Conservation (phyloP, 2,113 vertebrate genomes). For the Colaptes auratus region DNA sequence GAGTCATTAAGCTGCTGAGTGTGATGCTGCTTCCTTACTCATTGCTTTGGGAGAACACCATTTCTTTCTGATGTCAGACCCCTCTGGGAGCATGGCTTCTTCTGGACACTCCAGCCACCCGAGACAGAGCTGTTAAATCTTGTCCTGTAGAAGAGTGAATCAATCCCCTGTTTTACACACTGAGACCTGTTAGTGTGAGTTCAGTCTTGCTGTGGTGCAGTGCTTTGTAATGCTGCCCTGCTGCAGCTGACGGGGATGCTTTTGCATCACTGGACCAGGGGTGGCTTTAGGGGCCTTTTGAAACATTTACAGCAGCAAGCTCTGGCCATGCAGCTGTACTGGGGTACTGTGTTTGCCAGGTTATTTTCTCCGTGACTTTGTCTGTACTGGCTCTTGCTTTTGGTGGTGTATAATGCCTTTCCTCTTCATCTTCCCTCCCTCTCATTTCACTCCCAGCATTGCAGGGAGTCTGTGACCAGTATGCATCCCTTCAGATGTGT, state of each 20-base stretch:
- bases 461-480: slow-evolving; percentile 5
- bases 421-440: background rate
- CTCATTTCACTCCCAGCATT: background rate
- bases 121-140: background rate
- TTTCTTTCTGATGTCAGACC: background rate
- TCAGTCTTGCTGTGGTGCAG: background rate
- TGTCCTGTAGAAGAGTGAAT: background rate
- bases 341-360: background rate
- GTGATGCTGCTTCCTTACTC: background rate
- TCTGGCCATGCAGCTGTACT: background rate
- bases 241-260: background rate
- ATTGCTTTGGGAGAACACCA: background rate
- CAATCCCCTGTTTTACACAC: background rate
- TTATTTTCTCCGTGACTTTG: background rate
- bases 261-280: background rate
- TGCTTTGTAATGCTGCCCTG: background rate
- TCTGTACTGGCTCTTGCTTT: background rate
- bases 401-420: background rate
- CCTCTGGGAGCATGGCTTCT: background rate
- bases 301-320: background rate
- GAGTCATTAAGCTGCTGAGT: background rate
- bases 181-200: background rate
- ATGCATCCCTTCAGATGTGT: background rate
- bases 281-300: background rate
- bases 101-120: background rate